These are phyloP conservation scores for Drosophila prolongata DNA, from an alignment of 2,888 invertebrate genomes.

Conservation along the genomic window DNA sequence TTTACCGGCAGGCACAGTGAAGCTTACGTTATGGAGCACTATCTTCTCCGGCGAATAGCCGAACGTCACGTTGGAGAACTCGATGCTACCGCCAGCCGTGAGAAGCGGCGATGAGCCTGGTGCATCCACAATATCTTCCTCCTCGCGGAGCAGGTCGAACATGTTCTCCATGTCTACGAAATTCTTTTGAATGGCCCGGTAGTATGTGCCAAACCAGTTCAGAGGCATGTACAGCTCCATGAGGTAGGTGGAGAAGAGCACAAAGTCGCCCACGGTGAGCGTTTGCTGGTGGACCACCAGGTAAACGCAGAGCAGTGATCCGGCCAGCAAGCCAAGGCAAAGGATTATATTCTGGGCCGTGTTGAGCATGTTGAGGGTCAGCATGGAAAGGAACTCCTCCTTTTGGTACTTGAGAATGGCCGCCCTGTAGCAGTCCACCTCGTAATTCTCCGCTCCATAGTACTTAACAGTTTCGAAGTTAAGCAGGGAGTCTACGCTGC, in stretches of 20 bases:
- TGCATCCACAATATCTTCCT: constrained; percentile 94
- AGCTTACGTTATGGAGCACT: constrained; percentile 91
- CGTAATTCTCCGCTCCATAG: constrained; percentile 97
- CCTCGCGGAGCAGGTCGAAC: constrained; percentile 96
- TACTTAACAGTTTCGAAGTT: constrained; percentile 99
- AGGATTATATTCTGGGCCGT: constrained; percentile 96
- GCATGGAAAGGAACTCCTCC: constrained; percentile 94
- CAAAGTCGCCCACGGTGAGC: constrained; percentile 97
- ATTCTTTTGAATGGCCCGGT: constrained; percentile 98
- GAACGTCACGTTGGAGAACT: constrained; percentile 96
- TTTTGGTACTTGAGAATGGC: constrained; percentile 94
- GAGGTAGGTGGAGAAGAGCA: constrained; percentile 97
- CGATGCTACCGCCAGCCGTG: constrained; percentile 88
- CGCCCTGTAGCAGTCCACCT: constrained; percentile 92
- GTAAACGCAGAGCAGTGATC: constrained; percentile 94
- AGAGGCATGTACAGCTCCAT: constrained; percentile 97
- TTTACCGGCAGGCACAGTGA: constrained; percentile 92
- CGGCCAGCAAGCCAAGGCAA: constrained; percentile 92
- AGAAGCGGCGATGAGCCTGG: constrained; percentile 90
- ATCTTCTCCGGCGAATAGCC: constrained; percentile 92
- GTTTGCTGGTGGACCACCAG: constrained; percentile 90
- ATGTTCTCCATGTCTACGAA: constrained; percentile 99
- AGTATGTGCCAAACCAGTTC: constrained; percentile 99
- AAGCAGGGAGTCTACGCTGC: constrained; percentile 97
- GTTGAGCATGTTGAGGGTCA: constrained; percentile 95